Conservation (phyloP, 2,797 vertebrate genomes). For the Phylloscopus collybita region DNA sequence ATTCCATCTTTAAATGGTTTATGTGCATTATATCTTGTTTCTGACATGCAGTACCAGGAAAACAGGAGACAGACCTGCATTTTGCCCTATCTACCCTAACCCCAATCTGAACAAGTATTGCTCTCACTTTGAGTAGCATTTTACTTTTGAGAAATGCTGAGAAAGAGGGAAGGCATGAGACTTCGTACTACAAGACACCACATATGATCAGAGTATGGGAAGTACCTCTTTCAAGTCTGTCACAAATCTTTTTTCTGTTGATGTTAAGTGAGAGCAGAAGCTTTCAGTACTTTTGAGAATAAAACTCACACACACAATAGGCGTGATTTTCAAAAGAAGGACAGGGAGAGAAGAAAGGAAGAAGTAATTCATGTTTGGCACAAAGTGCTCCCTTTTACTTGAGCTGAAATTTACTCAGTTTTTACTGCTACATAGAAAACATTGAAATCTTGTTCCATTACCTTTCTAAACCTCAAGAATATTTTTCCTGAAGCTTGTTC, state of each 20-base stretch:
- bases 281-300: neutral
- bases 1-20: neutral
- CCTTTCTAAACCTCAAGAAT: slow-evolving; percentile 7
- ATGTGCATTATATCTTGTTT: neutral
- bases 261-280: neutral
- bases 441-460: slow-evolving; percentile 28
- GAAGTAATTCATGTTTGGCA: neutral
- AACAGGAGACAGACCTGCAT: neutral
- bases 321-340: slow-evolving; percentile 18
- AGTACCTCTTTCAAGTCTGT: neutral
- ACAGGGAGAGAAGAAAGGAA: neutral
- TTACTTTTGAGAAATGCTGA: neutral
- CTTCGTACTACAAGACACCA: neutral
- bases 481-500: neutral
- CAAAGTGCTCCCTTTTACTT: neutral
- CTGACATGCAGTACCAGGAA: neutral
- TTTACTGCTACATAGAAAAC: slow-evolving; percentile 8
- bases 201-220: neutral
- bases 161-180: neutral
- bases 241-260: slow-evolving; percentile 6
- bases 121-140: neutral
- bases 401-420: neutral
- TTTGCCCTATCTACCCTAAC: neutral
- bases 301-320: neutral
- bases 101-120: neutral